Base-by-base conservation (phyloP, 2,797 vertebrate species). In the Thaleichthys pacificus region DNA sequence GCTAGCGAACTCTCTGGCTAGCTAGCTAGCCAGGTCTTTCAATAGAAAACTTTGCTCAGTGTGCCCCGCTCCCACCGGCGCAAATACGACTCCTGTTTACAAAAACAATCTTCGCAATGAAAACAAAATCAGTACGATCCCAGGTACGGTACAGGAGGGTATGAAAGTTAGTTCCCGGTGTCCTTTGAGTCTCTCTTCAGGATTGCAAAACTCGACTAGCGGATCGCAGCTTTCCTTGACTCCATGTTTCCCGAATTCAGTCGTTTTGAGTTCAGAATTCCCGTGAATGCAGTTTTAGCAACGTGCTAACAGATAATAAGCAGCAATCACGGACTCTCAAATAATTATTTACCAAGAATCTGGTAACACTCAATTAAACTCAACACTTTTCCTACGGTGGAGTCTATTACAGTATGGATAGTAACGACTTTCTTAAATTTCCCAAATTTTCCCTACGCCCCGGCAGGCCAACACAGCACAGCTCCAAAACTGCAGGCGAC, bases 231-330 rank as follows among this genome's bases (percentile, higher is more conserved):
- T 86, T 62, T 79, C 87, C 86, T 83, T 85, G 91, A 91, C 91
- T 93, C 91, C 92, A 93, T 93, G 92, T 92, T 93, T 90, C 87
- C 87, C 88, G 74, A 79, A 84, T 85, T 80, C 83, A 75, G 82
- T 86, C 81, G 83, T 88, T 71, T 70, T 66, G 21, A 75, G 57
- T 89, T 91, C 87, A 86, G 87, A 89, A 90, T 91, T 88, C 87
- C 88, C 89, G 84, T 87, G 89, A 86, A 89, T 89, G 88, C 66
- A 70, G 79, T 82, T 67, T 60, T 60, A 24, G 65, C 24, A 49
- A 72, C 76, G 62, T 80, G 83, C 85, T 84, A 91, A 84, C 85
- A 69, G 68, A 82, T 49, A 80, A 79, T 73, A 85, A 84, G 89
- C 89, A 91, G 89, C 88, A 85, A 84, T 76, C 71, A 82, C 77